phyloP scores from a whole-genome alignment of 2,888 invertebrate genomes.

The Rugalucina vietnamica region DNA sequence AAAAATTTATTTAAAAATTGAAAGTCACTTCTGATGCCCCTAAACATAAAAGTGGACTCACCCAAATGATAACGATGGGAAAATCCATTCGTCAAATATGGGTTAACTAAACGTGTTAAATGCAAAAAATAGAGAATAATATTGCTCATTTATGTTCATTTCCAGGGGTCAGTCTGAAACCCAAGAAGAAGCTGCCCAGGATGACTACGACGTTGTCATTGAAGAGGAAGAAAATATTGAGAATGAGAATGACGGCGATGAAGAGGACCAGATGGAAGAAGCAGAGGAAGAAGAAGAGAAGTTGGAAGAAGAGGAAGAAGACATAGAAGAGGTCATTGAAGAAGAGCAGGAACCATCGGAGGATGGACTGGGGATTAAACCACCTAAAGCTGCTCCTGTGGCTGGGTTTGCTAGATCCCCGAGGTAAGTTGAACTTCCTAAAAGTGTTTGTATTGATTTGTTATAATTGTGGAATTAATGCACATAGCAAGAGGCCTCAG shows the following conservation, averaged over 20 bases:
- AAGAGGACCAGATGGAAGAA: slow-evolving; percentile 50
- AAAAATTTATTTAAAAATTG: too few species aligned
- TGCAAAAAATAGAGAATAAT: too few species aligned
- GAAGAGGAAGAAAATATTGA: slow-evolving; percentile 64
- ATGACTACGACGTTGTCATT: slow-evolving; percentile 58
- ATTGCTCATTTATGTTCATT: too few species aligned
- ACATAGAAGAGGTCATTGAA: slow-evolving; percentile 23
- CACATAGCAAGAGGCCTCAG: too few species aligned
- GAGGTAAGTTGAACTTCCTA: slow-evolving; percentile 32
- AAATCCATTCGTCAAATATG: too few species aligned
- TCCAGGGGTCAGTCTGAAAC: slow-evolving; percentile 41
- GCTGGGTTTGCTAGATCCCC: slow-evolving; percentile 41
- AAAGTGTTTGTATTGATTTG: too few species aligned
- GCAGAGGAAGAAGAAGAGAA: slow-evolving; percentile 39
- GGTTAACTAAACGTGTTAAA: too few species aligned
- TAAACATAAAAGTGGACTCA: too few species aligned
- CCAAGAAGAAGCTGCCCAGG: slow-evolving; percentile 62
- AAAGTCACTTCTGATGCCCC: too few species aligned
- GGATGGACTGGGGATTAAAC: too few species aligned
- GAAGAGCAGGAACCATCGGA: slow-evolving; percentile 53
- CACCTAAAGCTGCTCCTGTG: slow-evolving; percentile 59
- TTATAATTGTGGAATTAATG: too few species aligned
- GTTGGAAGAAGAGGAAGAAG: slow-evolving; percentile 32
- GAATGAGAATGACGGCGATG: slow-evolving; percentile 38
- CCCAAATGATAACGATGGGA: too few species aligned